Evolutionary conservation across 2,113 vertebrate species (phyloP).

Genomic region (Gnathonemus echidnorhynchus): DNA sequence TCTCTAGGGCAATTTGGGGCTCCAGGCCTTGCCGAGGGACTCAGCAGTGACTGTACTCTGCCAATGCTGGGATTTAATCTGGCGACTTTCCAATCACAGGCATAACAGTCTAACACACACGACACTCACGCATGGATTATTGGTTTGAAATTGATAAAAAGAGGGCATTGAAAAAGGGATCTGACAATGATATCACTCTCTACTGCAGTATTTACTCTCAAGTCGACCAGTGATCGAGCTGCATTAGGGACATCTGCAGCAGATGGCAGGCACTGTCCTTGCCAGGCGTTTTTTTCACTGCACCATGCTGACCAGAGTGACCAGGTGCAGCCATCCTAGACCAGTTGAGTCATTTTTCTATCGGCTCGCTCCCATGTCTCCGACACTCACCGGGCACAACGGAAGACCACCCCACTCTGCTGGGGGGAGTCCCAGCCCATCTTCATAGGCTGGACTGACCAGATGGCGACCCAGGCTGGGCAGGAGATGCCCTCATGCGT

Average conservation of each 20-base stretch:
- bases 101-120: neutral
- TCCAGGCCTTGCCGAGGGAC: neutral
- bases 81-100: neutral
- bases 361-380: neutral
- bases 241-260: neutral
- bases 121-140: neutral
- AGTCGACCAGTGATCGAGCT: neutral
- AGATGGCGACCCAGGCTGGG: constrained; percentile 21
- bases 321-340: constrained; percentile 14
- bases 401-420: neutral
- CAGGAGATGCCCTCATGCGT: constrained; percentile 14
- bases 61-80: neutral
- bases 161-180: neutral
- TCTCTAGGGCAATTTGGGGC: neutral
- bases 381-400: neutral
- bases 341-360: neutral
- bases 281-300: neutral
- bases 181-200: neutral
- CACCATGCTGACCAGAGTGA: neutral
- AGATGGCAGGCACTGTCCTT: neutral
- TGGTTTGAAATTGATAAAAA: neutral
- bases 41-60: neutral
- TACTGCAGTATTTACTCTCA: neutral
- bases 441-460: neutral
- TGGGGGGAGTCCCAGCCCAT: neutral